Base-by-base conservation (phyloP, 37 sponge, comb jelly and placozoan species). In the Haliclona indistincta region DNA sequence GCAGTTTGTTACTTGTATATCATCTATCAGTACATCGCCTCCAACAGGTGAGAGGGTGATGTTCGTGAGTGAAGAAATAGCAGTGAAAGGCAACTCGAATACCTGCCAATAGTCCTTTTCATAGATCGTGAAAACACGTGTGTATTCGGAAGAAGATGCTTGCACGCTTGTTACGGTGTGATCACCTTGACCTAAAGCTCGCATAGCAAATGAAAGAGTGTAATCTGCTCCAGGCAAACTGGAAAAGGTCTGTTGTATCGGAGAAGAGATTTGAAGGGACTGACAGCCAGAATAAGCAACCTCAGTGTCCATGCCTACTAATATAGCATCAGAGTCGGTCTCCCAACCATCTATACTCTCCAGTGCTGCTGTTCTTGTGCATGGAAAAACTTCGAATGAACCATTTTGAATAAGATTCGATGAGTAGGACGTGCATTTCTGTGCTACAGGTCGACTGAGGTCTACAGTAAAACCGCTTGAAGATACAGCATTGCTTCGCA, bases 381-480 rank as follows among this genome's bases (percentile, higher is more conserved):
- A 25, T n/a, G 22, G 22, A 25, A 25, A 20, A n/a, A 26, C n/a
- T n/a, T 58, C 60, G n/a, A 58, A 58, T 8, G 60, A 58, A 7
- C 6, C 26, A 58, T 20, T 25, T 58, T n/a, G 26, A 7, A 58
- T 58, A 6, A 20, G 28, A n/a, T 34, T 11, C 22, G 26, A 47
- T 47, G 73, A 43, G 34, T 20, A 19, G 1, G 36, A n/a, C 19
- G 54, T 25, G 42, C 84, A 76, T 5, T 58, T 41, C 1, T 58
- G 17, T 26, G 44, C 75, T 3, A 39, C 30, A 28, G 88, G 75
- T 0, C 41, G 71, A 37, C 71, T 84, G 6, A 10, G 43, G 26
- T 92, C 88, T 33, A 77, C 74, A 15, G 72, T 64, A 2, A 74
- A 19, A 28, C 81, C 83, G 63, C 26, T 54, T 2, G 88, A 70